phyloP scores from a whole-genome alignment of 2,888 invertebrate species.

The Cerastis rubricosa region DNA sequence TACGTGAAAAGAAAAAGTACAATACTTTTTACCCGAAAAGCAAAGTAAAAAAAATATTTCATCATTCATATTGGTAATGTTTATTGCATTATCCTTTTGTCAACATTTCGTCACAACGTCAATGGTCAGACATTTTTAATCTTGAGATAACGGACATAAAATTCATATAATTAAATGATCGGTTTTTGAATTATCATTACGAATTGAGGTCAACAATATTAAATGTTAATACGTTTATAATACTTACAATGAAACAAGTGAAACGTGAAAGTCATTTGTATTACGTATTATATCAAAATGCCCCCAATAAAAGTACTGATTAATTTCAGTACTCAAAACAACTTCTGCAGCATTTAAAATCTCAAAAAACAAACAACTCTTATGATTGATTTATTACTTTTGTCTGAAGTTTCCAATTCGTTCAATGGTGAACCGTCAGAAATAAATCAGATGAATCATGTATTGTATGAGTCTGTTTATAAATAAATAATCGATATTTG shows the following conservation, averaged over 20 bases:
- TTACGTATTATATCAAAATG: conserved; percentile 7
- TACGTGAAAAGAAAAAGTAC: no score
- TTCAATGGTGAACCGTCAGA: conserved; percentile 3
- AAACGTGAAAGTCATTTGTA: neutral
- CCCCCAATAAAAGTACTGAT: neutral
- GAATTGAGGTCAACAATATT: neutral
- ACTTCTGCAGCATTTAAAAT: conserved; percentile 31
- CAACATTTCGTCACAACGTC: neutral
- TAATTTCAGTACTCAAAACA: conserved; percentile 18
- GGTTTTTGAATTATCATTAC: neutral
- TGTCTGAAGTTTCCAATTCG: conserved; percentile 16
- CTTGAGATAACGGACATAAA: neutral
- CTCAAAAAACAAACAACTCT: conserved; percentile 38
- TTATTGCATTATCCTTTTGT: conserved; percentile 3
- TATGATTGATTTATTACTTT: conserved; percentile 47
- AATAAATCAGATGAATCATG: conserved; percentile 43
- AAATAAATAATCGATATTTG: conserved; percentile 16
- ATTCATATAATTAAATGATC: neutral
- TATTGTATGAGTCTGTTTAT: neutral
- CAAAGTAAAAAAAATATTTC: no score
- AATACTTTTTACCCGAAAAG: no score
- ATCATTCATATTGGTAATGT: neutral
- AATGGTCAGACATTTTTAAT: neutral
- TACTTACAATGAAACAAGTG: neutral
- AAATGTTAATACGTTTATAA: neutral